Evolutionary conservation across 2,888 invertebrate species (phyloP).

Genomic region (Chironomus tentans): DNA sequence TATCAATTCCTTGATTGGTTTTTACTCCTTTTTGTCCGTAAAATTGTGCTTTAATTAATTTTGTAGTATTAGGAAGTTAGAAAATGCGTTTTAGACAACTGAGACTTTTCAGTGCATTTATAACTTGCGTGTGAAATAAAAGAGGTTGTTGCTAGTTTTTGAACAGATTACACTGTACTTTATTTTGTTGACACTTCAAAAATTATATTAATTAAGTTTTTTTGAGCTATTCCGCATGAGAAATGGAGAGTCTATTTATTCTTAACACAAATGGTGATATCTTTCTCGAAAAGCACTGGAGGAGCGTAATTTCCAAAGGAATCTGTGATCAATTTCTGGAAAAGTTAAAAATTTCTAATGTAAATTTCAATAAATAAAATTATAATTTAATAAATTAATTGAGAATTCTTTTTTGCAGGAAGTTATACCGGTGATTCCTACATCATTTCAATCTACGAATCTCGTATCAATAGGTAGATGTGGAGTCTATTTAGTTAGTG

Average conservation of each 20-base stretch:
- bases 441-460: conserved; percentile 84
- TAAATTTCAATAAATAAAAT: background rate
- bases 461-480: conserved; percentile 91
- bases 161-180: too few species aligned
- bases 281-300: conserved; percentile 98
- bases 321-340: conserved; percentile 99
- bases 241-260: conserved; percentile 87
- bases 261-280: conserved; percentile 94
- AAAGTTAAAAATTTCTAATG: conserved; percentile 11
- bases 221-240: too few species aligned
- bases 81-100: too few species aligned
- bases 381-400: background rate
- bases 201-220: too few species aligned
- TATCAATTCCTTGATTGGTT: too few species aligned
- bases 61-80: too few species aligned
- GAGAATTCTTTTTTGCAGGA: conserved; percentile 45
- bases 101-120: too few species aligned
- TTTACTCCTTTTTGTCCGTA: too few species aligned
- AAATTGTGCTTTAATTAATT: too few species aligned
- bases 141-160: too few species aligned
- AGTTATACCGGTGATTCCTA: conserved; percentile 94
- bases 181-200: too few species aligned
- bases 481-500: conserved; percentile 88
- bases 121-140: too few species aligned
- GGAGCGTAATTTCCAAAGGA: conserved; percentile 92